A percentile compares a stretch with the other conserved stretches of the same genome.
Evolutionary conservation across 2,113 vertebrate genomes (phyloP).

Genomic region (Chloropsis cyanopogon): DNA sequence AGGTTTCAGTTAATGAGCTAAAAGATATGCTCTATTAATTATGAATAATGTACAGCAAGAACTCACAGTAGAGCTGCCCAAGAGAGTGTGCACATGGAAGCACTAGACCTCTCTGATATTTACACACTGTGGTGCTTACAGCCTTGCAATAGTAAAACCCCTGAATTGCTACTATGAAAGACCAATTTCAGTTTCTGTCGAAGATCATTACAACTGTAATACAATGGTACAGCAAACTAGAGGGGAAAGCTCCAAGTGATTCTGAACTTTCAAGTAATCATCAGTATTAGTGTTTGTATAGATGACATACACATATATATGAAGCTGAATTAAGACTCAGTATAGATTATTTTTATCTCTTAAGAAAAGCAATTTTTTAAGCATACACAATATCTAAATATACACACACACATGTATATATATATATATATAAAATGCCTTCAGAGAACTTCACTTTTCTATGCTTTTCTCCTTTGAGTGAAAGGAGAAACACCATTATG

Average conservation of each 20-base stretch:
- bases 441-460: background rate
- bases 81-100: background rate
- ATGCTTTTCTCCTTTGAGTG: background rate
- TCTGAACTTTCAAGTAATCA: background rate
- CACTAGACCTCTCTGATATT: background rate
- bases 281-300: background rate
- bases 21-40: background rate
- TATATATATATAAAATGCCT: background rate
- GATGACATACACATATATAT: background rate
- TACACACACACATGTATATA: background rate
- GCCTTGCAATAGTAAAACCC: background rate
- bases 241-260: background rate
- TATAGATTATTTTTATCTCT: background rate
- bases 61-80: background rate
- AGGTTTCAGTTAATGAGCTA: background rate
- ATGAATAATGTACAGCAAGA: background rate
- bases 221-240: rapidly evolving
- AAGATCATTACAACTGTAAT: background rate
- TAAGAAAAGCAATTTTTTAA: background rate
- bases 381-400: background rate
- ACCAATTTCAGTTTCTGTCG: background rate
- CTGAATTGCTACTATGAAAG: background rate
- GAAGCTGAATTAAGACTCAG: background rate
- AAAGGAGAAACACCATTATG: background rate
- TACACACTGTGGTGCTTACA: background rate